Evolutionary conservation across 1,140 invertebrate genomes (phyloP).

Genomic region (Pseudachorutes palmiensis): DNA sequence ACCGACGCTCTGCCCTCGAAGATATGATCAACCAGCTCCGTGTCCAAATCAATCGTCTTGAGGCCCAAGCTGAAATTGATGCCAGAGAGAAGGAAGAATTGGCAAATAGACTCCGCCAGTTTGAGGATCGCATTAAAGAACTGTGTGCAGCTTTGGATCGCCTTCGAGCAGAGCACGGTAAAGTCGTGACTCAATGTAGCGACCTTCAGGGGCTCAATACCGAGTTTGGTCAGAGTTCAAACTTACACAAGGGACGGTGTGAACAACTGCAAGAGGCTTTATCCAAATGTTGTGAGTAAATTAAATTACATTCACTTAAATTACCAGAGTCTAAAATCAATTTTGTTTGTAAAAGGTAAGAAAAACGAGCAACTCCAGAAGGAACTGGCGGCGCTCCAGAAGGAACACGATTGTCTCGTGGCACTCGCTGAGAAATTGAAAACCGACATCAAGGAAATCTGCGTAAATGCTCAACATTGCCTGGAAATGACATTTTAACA

Average conservation of each 20-base stretch:
- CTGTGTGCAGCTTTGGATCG: background rate
- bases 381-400: constrained; percentile 12
- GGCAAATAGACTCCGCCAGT: background rate
- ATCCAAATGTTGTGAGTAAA: constrained; percentile 23
- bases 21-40: constrained; percentile 19
- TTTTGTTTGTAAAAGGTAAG: too few species aligned
- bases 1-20: constrained; percentile 19
- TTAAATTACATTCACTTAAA: background rate
- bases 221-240: background rate
- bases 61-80: constrained; percentile 20
- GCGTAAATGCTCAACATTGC: too few species aligned
- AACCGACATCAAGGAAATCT: background rate
- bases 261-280: constrained; percentile 29
- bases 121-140: constrained; percentile 18
- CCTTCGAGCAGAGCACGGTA: constrained; percentile 17
- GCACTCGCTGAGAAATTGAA: background rate
- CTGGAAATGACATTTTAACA: too few species aligned
- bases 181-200: constrained; percentile 1
- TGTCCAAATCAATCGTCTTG: constrained; percentile 14
- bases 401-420: background rate
- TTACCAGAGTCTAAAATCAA: too few species aligned
- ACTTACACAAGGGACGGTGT: background rate
- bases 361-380: constrained; percentile 19
- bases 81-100: constrained; percentile 19
- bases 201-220: constrained; percentile 13